Conservation (phyloP, 2,113 vertebrate genomes). For the human (Homo sapiens) region GRCh38 chr9:114483501-114484000, state of each 20-base stretch:
- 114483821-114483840: not conserved
- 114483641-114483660: not conserved
- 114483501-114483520: no score
- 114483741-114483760: not conserved
- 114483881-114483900: not conserved
- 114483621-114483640: rapidly evolving
- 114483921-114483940: not conserved
- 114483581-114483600: not conserved
- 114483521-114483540: not conserved
- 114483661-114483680: not conserved
- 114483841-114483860: not conserved
- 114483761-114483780: not conserved
- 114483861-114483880: not conserved
- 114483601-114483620: not conserved
- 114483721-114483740: not conserved
- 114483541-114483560: not conserved
- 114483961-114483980: not conserved
- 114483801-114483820: not conserved
- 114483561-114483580: rapidly evolving
- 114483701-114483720: not conserved
- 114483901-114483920: not conserved
- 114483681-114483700: rapidly evolving
- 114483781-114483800: not conserved
- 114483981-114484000: not conserved
- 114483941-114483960: no score